Base-by-base conservation (phyloP, 2,113 vertebrate species). In the Corydoras maculifer region DNA sequence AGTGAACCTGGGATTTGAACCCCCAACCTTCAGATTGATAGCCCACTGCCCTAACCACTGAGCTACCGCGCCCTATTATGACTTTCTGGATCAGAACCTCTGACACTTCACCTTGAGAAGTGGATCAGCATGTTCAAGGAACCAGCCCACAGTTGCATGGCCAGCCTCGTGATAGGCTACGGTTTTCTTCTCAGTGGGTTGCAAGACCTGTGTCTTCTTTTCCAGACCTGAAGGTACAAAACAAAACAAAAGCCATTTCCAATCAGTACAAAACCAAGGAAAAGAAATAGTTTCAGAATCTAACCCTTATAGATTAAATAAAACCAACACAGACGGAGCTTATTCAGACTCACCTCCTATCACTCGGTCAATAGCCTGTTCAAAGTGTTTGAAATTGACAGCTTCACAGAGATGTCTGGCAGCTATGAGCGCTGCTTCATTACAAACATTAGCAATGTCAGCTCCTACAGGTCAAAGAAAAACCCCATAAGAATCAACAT, bases 391-490 rank as follows among this genome's bases (percentile, higher is more conserved):
- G 64, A 74, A 76, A 6, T 10, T 69, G 55, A 93, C 76, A 4
- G 50, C 82, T 29, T 75, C 63, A 49, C 81, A 78, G 32, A 83
- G 78, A 78, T 87, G 78, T 50, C 87, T 81, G 35, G 90, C 87
- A 2, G 90, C 91, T 13, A 91, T 91, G 48, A 92, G 82, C 2
- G 90, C 90, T 0, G 90, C 90, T 64, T 92, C 91, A 5, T 89
- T 92, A 79, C 91, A 92, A 30, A 92, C 86, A 6, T 82, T 90
- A 5, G 90, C 86, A 66, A 92, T 88, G 65, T 91, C 90, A 59
- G 92, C 91, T 64, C 91, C 90, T 91, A 66, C 14, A 11, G 77
- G 18, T 74, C 43, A 77, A 63, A 43, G 35, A 43, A 43, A 2
- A 43, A 43, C 1, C 35, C 7, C 4, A 43, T 43, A 4, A n/a